These are phyloP conservation scores for Ptilorrhoa leucosticta DNA, from an alignment of 2,113 vertebrate species.

Conservation along the genomic window DNA sequence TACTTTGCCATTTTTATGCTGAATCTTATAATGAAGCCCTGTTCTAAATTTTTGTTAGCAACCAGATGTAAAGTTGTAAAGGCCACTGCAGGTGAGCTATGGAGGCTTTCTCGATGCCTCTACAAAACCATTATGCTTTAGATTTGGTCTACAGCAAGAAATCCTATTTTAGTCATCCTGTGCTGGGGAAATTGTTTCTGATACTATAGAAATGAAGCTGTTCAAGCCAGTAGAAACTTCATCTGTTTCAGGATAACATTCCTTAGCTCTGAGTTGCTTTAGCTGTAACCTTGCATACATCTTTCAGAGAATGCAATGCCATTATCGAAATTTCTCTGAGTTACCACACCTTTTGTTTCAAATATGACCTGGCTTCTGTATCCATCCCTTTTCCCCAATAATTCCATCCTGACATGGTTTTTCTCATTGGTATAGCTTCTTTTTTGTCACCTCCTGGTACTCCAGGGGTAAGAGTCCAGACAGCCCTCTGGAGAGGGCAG, in stretches of 20 bases:
- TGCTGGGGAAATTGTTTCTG: neutral
- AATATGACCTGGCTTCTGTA: neutral
- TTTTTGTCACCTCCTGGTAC: neutral
- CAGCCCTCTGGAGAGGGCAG: neutral
- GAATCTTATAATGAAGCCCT: neutral
- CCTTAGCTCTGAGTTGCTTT: neutral
- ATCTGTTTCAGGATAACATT: neutral
- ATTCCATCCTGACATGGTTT: neutral
- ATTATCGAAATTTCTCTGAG: neutral
- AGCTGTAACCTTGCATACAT: neutral
- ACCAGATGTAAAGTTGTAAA: neutral
- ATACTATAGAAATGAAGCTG: neutral
- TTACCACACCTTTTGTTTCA: neutral
- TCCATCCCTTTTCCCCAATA: neutral
- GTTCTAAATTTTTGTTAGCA: neutral
- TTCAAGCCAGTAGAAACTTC: neutral
- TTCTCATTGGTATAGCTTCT: neutral
- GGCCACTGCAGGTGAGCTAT: neutral
- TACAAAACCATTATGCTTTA: neutral
- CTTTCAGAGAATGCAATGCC: neutral
- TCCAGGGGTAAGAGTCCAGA: neutral
- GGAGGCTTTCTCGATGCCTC: neutral
- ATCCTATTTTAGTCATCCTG: neutral
- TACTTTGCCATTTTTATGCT: neutral
- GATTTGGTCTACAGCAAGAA: neutral